phyloP scores from a whole-genome alignment of 1,140 invertebrate genomes.

The Drosophila kurseongensis region DNA sequence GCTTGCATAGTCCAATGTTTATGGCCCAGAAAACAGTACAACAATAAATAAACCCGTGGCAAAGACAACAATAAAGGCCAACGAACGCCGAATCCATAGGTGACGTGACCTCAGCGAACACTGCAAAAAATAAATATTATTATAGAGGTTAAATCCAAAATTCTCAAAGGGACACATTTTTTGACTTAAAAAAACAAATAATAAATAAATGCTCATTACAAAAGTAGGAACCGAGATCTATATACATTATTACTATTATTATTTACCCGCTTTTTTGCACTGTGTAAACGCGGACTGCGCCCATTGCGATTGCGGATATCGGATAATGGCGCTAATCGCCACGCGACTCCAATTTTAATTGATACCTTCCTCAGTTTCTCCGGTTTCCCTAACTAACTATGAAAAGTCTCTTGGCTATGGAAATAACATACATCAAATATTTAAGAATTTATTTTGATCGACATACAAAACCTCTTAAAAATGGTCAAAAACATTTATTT shows the following conservation, averaged over 20 bases:
- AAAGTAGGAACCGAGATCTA: not conserved
- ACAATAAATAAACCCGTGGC: conserved; percentile 56
- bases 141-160: too few species aligned
- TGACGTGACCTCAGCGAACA: conserved; percentile 1
- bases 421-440: too few species aligned
- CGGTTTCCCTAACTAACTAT: not conserved
- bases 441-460: too few species aligned
- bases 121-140: too few species aligned
- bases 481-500: too few species aligned
- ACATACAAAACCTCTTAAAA: too few species aligned
- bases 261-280: not conserved
- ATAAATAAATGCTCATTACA: too few species aligned
- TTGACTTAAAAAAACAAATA: too few species aligned
- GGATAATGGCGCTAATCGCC: conserved; percentile 69
- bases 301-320: conserved; percentile 49
- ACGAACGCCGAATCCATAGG: conserved; percentile 32
- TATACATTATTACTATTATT: not conserved
- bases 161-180: too few species aligned
- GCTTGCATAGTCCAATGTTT: conserved; percentile 19
- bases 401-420: not conserved
- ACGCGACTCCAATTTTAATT: conserved; percentile 73
- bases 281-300: conserved; percentile 38
- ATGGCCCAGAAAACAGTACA: conserved; percentile 33
- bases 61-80: conserved; percentile 32
- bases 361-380: conserved; percentile 21